Evolutionary conservation across 2,888 invertebrate genomes (phyloP), one percentile per base, ranked within the genome.

Genomic region (Acleris emargana): DNA sequence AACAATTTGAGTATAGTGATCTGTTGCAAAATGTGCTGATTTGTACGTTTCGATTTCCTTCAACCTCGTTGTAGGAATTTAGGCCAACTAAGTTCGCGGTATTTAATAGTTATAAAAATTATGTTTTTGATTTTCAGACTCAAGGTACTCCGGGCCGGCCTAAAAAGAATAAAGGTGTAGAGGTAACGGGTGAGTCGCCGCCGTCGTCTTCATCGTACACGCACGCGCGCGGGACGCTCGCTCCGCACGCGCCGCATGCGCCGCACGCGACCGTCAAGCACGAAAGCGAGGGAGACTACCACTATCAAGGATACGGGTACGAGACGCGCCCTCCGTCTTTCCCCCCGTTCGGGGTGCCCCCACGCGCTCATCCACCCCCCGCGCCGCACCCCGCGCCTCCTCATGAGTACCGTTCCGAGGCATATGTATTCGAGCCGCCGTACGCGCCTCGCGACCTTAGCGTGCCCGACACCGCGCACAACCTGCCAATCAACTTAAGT

Each of bases 401-500:
- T 20, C 83, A 79, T 79, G 87, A 91, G 42, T 86, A 86, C 72
- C 85, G 88, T n/a, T 78, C 83, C 72, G 90, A 88, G 68, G 85
- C 86, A 18, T 87, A 88, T 78, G 80, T 72, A 18, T 86, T 83
- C 77, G 87, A 86, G 57, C 77, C 83, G 9, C 64, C 80, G 5
- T 84, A 83, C 76, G 82, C 80, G 49, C 78, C 86, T 49, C 84
- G 83, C 66, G 88, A 88, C 74, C 83, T 88, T 59, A 79, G 85
- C 16, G 75, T 84, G 6, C 81, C 86, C 57, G 89, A 89, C 75
- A 62, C 81, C 22, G 70, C 81, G 1, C 89, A 84, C 82, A 89
- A 91, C 78, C 76, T 92, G 49, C 91, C 93, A 68, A 93, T 93
- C 74, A 93, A 93, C 79, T 83, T 93, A 55, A 91, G 93, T 82